Percentiles rank a stretch among this genome's conserved stretches.
Evolutionary conservation across 1,140 invertebrate genomes (phyloP).

Genomic region (Condylostylus longicornis): DNA sequence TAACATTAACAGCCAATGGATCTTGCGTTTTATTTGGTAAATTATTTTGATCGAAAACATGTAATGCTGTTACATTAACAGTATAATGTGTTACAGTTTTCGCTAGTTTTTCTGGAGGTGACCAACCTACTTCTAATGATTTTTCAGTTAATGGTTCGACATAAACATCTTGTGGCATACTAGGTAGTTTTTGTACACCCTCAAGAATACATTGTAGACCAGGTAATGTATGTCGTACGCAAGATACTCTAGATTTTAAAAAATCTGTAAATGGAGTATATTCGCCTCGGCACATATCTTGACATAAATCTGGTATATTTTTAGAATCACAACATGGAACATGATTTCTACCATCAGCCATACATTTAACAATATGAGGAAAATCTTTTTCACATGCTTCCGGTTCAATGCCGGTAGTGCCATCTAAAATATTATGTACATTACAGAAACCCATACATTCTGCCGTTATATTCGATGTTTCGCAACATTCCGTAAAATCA

Average conservation of each 20-base stretch:
- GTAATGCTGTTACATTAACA: slow-evolving; percentile 54
- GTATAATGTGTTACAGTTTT: slow-evolving; percentile 49
- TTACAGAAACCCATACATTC: slow-evolving; percentile 64
- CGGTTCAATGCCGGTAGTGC: slow-evolving; percentile 58
- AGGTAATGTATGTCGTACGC: slow-evolving; percentile 63
- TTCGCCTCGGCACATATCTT: slow-evolving; percentile 69
- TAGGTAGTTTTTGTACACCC: slow-evolving; percentile 62
- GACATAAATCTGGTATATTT: slow-evolving; percentile 64
- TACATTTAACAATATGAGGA: slow-evolving; percentile 54
- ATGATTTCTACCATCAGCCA: slow-evolving; percentile 66
- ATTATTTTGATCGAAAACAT: slow-evolving; percentile 42
- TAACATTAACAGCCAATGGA: slow-evolving; percentile 7
- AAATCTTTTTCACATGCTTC: slow-evolving; percentile 64
- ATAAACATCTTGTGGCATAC: slow-evolving; percentile 49
- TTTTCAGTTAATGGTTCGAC: slow-evolving; percentile 54
- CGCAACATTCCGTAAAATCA: slow-evolving; percentile 64
- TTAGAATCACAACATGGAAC: slow-evolving; percentile 67
- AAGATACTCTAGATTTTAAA: slow-evolving; percentile 68
- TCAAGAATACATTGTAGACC: slow-evolving; percentile 66
- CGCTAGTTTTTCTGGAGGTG: slow-evolving; percentile 41
- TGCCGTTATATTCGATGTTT: slow-evolving; percentile 45
- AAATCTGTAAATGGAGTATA: slow-evolving; percentile 70
- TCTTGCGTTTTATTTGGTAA: slow-evolving; percentile 11
- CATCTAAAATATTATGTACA: slow-evolving; percentile 64
- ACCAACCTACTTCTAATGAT: slow-evolving; percentile 53